These are phyloP conservation scores for Heliconius erato DNA, from an alignment of 2,888 invertebrate species.

Conservation along the genomic window DNA sequence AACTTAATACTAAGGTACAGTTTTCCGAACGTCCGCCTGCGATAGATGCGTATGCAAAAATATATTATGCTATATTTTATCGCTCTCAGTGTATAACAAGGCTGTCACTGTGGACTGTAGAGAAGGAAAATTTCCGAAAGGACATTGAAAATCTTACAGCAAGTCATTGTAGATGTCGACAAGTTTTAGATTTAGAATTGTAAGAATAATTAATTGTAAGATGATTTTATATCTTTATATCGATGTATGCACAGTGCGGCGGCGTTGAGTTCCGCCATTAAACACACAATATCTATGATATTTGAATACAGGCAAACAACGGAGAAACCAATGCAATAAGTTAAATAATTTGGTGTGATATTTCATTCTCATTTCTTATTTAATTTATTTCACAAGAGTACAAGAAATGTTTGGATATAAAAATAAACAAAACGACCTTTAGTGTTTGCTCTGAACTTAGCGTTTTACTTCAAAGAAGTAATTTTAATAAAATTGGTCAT, in stretches of 20 bases:
- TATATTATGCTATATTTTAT: not conserved
- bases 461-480: not conserved
- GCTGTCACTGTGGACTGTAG: slow-evolving; percentile 13
- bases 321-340: too few species aligned
- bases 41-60: not conserved
- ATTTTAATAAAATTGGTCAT: not conserved
- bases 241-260: too few species aligned
- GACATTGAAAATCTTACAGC: slow-evolving; percentile 45
- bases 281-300: too few species aligned
- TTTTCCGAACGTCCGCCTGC: not conserved
- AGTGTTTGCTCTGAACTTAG: not conserved
- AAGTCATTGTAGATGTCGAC: slow-evolving; percentile 13
- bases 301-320: too few species aligned
- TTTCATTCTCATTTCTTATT: not conserved
- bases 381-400: not conserved
- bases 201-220: not conserved
- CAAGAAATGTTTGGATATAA: not conserved
- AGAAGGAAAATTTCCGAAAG: slow-evolving; percentile 47
- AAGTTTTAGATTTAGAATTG: slow-evolving; percentile 1
- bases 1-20: too few species aligned
- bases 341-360: too few species aligned
- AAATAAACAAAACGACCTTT: not conserved
- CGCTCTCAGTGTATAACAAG: not conserved
- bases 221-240: too few species aligned
- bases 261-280: too few species aligned